Base-by-base conservation (phyloP, 2,888 invertebrate genomes). In the Atethmia centrago region DNA sequence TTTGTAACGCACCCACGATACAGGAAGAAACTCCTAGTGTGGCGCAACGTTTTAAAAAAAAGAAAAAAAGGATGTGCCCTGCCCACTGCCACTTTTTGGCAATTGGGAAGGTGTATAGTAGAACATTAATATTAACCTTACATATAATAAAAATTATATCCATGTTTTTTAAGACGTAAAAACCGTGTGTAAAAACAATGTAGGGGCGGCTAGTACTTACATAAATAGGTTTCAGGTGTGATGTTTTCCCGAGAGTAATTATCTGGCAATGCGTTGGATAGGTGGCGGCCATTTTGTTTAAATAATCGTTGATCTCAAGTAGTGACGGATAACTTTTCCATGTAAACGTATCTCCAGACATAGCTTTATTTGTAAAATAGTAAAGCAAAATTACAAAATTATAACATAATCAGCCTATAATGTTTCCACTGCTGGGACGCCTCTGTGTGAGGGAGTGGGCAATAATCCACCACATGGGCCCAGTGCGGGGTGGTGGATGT, bases 261-360 rank as follows among this genome's bases (percentile, higher is more conserved):
- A 79, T 25, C 14, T 71, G 61, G 55, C 82, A 81, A 49, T 71
- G 36, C 5, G 36, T 16, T 3, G 78, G 47, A 36, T 69, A 73
- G 1, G 40, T 53, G 12, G 47, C 8, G 3, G 64, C 55, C 1
- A 82, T 31, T 14, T 49, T 73, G 12, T 12, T 28, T 49, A 80
- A 78, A 53, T 78, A 80, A 12, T 53, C 53, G 45, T 68, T 55
- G 53, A 80, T 55, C 1, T 82, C 82, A 8, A 7, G 42, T 1
- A 82, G 40, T 1, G 36, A 8, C 2, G 80, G 80, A 31, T 68
- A 80, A 21, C 12, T 31, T 5, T n/a, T 72, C 80, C 80, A 80
- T 7, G 67, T 78, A 12, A 80, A 82, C 3, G 64, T 19, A 53
- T 78, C 65, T 21, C 65, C 68, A 19, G 64, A 47, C 16, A 61